Percentiles rank a stretch among this genome's conserved stretches.
Conservation (phyloP, 2,113 vertebrate species). For the Gavia stellata region DNA sequence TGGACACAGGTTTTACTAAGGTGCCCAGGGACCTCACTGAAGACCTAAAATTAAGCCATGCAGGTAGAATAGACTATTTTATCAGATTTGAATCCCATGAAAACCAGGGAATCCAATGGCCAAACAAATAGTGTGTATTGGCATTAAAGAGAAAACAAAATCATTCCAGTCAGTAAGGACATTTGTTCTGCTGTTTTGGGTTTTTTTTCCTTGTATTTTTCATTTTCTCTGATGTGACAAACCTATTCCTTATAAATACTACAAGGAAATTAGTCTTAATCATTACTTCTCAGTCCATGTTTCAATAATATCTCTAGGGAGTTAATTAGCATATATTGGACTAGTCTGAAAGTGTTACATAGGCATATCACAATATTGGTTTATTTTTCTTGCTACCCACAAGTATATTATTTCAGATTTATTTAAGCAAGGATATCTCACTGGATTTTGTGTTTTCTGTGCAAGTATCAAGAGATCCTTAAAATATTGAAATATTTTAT, state of each 20-base stretch:
- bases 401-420: background rate
- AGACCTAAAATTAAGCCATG: background rate
- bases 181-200: background rate
- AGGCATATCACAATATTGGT: background rate
- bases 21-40: background rate
- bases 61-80: background rate
- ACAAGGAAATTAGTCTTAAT: background rate
- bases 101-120: background rate
- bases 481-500: conserved; percentile 27
- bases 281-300: background rate
- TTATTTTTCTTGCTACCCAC: conserved; percentile 6
- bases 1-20: background rate
- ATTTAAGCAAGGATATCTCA: background rate
- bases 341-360: background rate
- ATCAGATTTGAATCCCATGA: background rate
- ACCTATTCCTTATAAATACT: background rate
- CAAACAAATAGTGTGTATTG: background rate
- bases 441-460: conserved; percentile 5
- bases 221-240: background rate
- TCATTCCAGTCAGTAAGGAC: background rate
- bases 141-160: background rate
- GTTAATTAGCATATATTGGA: background rate
- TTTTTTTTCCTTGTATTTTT: background rate
- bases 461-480: background rate
- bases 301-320: background rate